phyloP scores from a whole-genome alignment of 2,888 invertebrate genomes.

The Dicranocentrus wangi region DNA sequence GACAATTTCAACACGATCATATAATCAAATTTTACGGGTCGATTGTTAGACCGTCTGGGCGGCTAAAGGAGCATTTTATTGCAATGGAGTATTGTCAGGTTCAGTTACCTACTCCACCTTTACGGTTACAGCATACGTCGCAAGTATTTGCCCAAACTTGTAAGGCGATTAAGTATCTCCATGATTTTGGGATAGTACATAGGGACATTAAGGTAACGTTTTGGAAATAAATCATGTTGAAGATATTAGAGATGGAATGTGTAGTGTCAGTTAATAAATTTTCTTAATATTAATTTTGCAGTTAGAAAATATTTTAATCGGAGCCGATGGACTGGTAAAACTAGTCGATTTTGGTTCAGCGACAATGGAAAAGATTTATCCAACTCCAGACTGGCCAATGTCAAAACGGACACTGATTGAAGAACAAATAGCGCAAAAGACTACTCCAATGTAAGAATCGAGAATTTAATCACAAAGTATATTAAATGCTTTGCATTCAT shows the following conservation, averaged over 20 bases:
- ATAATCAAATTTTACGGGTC: conserved; percentile 69
- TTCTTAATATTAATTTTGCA: conserved; percentile 28
- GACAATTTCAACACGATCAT: conserved; percentile 67
- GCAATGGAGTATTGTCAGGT: conserved; percentile 66
- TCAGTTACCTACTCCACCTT: conserved; percentile 62
- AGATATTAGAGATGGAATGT: conserved; percentile 2
- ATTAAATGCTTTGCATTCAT: no score
- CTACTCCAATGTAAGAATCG: conserved; percentile 82
- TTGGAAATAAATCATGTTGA: background rate
- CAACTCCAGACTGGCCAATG: conserved; percentile 66
- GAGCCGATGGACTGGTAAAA: conserved; percentile 70
- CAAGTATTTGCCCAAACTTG: conserved; percentile 71
- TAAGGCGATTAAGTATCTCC: conserved; percentile 70
- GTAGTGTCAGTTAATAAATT: background rate
- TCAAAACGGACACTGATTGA: conserved; percentile 68
- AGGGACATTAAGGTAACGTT: conserved; percentile 71
- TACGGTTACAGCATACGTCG: conserved; percentile 63
- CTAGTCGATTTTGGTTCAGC: conserved; percentile 72
- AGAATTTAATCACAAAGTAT: no score
- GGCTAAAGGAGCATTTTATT: conserved; percentile 65
- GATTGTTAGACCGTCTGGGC: conserved; percentile 57
- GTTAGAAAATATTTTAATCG: conserved; percentile 72
- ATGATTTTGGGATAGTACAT: conserved; percentile 70
- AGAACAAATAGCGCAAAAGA: conserved; percentile 81
- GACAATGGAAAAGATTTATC: conserved; percentile 67